Percentiles rank a stretch among this genome's conserved stretches.
Conservation (phyloP, 2,888 invertebrate genomes). For the Ectemnius cavifrons region DNA sequence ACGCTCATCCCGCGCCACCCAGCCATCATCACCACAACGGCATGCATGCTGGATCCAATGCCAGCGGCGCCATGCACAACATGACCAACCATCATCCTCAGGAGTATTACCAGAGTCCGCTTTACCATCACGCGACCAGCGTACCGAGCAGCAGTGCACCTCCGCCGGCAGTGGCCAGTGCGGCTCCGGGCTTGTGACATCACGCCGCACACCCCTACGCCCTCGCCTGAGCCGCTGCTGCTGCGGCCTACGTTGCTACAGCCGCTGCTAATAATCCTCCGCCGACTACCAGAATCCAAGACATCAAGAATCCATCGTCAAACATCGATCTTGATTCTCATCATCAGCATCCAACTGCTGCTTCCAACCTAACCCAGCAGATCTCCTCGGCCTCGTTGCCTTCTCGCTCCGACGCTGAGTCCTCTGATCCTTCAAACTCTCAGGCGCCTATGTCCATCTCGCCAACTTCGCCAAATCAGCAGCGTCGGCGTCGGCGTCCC, state of each 20-base stretch:
- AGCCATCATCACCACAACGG: conserved; percentile 82
- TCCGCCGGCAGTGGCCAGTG: conserved; percentile 79
- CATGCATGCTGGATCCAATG: conserved; percentile 81
- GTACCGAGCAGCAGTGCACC: conserved; percentile 69
- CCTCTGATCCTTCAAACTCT: not conserved
- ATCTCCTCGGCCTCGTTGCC: conserved; percentile 16
- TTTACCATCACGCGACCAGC: conserved; percentile 81
- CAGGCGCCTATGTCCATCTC: not conserved
- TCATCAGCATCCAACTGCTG: not conserved
- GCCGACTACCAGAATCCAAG: not conserved
- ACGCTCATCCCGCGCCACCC: conserved; percentile 80
- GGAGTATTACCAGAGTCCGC: conserved; percentile 88
- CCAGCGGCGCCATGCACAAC: conserved; percentile 83
- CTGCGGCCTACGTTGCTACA: conserved; percentile 55
- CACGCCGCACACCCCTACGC: conserved; percentile 82
- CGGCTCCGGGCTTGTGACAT: conserved; percentile 94
- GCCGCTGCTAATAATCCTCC: conserved; percentile 22
- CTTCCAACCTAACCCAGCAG: not conserved
- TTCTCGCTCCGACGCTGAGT: not conserved
- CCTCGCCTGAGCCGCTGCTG: conserved; percentile 85
- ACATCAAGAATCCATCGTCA: not conserved
- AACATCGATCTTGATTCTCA: not conserved
- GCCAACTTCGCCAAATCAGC: conserved; percentile 2
- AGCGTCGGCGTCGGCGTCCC: conserved; percentile 34
- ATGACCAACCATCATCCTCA: conserved; percentile 75